These are phyloP conservation scores for Gallinago paraguaiae DNA, from an alignment of 2,113 vertebrate genomes.

Conservation along the genomic window DNA sequence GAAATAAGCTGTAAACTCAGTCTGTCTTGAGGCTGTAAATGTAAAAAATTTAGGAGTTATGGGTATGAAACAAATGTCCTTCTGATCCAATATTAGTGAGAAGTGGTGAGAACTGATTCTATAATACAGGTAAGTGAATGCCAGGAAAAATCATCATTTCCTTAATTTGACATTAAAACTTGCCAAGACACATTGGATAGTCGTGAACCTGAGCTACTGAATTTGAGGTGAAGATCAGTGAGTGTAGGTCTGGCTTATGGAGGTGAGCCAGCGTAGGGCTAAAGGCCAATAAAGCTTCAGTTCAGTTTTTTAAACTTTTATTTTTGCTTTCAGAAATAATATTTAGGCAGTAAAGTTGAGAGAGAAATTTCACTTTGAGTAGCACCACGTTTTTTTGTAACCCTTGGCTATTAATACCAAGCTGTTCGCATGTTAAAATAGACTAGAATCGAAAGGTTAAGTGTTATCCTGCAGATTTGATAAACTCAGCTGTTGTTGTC, in stretches of 20 bases:
- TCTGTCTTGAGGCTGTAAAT: not conserved
- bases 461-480: conserved; percentile 64
- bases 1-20: not conserved
- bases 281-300: conserved; percentile 3
- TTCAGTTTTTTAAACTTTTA: not conserved
- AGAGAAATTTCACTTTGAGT: not conserved
- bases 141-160: not conserved
- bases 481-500: conserved; percentile 64
- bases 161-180: not conserved
- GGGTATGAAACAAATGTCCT: not conserved
- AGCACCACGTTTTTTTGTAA: not conserved
- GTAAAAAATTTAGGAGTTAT: not conserved
- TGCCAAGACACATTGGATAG: not conserved
- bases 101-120: not conserved
- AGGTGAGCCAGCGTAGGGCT: not conserved
- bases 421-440: conserved; percentile 35
- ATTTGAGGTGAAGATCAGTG: conserved; percentile 6
- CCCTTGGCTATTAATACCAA: conserved; percentile 38
- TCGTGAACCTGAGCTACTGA: not conserved
- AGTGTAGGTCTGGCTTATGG: not conserved
- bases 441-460: conserved; percentile 63
- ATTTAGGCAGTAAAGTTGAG: not conserved
- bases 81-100: not conserved
- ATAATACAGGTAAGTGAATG: not conserved
- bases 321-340: conserved; percentile 42